These are phyloP conservation scores for Percina caprodes DNA, from an alignment of 2,113 vertebrate species.

Conservation along the genomic window DNA sequence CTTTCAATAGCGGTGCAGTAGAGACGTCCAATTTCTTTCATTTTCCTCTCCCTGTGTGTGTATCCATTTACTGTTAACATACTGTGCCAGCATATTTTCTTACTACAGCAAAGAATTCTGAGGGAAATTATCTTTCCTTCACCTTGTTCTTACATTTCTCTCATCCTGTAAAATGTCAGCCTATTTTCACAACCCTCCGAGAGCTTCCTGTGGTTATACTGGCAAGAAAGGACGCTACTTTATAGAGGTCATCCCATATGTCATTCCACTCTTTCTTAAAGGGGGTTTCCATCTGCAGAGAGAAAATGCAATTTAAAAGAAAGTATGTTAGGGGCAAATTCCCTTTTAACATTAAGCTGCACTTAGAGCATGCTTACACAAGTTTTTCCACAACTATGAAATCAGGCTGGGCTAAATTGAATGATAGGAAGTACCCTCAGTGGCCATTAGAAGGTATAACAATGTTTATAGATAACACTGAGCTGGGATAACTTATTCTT, in stretches of 20 bases:
- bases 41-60: slow-evolving; percentile 20
- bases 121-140: neutral
- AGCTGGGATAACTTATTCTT: neutral
- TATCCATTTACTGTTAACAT: neutral
- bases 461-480: neutral
- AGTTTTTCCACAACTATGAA: neutral
- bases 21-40: slow-evolving; percentile 35
- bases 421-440: neutral
- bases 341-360: neutral
- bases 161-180: slow-evolving; percentile 52
- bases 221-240: slow-evolving; percentile 1
- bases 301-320: neutral
- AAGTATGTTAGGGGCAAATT: neutral
- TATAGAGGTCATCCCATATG: slow-evolving; percentile 7
- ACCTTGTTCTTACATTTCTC: slow-evolving; percentile 5
- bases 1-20: slow-evolving; percentile 24
- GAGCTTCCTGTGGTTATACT: slow-evolving; percentile 25
- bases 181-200: slow-evolving; percentile 16
- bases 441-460: neutral
- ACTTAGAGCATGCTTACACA: neutral
- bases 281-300: neutral
- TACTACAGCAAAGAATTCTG: neutral
- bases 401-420: neutral
- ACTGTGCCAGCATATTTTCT: neutral
- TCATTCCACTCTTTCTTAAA: slow-evolving; percentile 7